Evolutionary conservation across 2,888 invertebrate genomes (phyloP).

Genomic region (Meliscaeva auricollis): DNA sequence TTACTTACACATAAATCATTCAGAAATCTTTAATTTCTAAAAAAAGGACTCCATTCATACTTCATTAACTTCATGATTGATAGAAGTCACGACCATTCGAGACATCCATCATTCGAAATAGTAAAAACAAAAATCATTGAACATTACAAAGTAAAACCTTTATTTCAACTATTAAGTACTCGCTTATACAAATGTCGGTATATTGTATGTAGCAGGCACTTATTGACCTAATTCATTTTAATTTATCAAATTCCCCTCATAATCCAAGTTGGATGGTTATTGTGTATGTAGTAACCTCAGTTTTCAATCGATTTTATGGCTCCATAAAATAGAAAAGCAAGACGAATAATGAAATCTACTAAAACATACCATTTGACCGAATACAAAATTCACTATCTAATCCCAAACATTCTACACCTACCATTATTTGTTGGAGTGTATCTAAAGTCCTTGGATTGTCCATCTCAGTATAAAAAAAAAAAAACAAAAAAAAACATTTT

Average conservation of each 20-base stretch:
- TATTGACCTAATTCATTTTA: constrained; percentile 32
- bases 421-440: not conserved
- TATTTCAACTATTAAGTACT: not conserved
- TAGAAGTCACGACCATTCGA: too few relatives aligned
- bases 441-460: constrained; percentile 35
- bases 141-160: too few relatives aligned
- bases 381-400: constrained; percentile 66
- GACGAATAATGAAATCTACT: constrained; percentile 18
- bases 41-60: too few relatives aligned
- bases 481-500: constrained; percentile 64
- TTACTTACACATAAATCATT: too few relatives aligned
- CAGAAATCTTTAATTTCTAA: too few relatives aligned
- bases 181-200: not conserved
- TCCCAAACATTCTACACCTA: constrained; percentile 19
- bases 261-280: not conserved
- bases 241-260: constrained; percentile 20
- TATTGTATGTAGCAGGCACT: not conserved
- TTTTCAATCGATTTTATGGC: constrained; percentile 59
- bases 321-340: constrained; percentile 30
- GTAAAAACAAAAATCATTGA: too few relatives aligned
- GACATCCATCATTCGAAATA: too few relatives aligned
- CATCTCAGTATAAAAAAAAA: constrained; percentile 61
- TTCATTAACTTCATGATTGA: too few relatives aligned
- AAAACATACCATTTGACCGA: constrained; percentile 57
- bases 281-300: constrained; percentile 32